Evolutionary conservation across 2,888 invertebrate species (phyloP), one percentile per base, ranked within the genome.

Genomic region (Clivina fossor): DNA sequence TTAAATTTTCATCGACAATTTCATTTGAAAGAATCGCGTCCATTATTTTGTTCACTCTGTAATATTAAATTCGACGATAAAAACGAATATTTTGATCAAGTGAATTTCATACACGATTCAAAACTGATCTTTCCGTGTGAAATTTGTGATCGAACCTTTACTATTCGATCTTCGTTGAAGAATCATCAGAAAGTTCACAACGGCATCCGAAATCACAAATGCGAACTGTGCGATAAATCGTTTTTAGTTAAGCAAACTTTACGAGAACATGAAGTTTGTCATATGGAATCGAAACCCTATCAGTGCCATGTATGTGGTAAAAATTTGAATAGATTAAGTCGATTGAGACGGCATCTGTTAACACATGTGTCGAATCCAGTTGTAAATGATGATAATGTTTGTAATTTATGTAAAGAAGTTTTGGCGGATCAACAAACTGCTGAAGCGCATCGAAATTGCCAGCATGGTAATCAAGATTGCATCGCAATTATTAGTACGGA

Each of bases 291-390:
- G 48, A 79, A 79, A 57, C 80, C 79, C 8, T 80, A 76, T 69
- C 78, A 79, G 63, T 80, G 80, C 63, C 78, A 79, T 69, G 76
- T 80, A 38, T 80, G 80, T 61, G 66, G 77, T 59, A 78, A 78
- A 66, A 77, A 78, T 48, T 64, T 80, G 55, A 79, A 78, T 2
- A 75, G 79, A 0, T 72, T 77, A 3, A 79, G 79, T 0, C 74
- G 80, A 0, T 70, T 80, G 19, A 70, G 78, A 3, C 76, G 77
- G 74, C 80, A 80, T 63, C 65, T 80, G 44, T 68, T 78, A 1
- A 77, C 77, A 2, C 80, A 80, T 56, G 76, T 77, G 76, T 77
- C 58, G 74, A 75, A 33, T 60, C 60, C 28, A 51, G 59, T 35
- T 48, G n/a, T n/a, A 65, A 67, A 69, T 1, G 66, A 71, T 3